Conservation (phyloP, 2,888 invertebrate genomes). For the Opisthograptis luteolata region DNA sequence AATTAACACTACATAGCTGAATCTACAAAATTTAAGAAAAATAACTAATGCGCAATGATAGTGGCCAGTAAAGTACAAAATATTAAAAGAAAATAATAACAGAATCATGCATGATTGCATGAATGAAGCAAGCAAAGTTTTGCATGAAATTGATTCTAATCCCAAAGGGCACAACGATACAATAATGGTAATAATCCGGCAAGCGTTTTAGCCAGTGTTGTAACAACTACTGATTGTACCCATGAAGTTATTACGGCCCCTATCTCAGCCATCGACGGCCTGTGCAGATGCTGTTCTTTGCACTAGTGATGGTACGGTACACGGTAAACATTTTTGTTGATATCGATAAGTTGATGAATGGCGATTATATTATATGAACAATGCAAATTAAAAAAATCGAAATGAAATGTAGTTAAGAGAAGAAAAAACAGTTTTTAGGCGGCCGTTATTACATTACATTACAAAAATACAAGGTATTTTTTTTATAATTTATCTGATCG, state of each 20-base stretch:
- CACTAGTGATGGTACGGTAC: slow-evolving; percentile 23
- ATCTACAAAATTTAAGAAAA: no score
- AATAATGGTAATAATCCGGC: slow-evolving; percentile 5
- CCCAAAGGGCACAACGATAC: slow-evolving; percentile 1
- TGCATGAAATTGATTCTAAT: slow-evolving; percentile 2
- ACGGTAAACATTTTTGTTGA: background rate
- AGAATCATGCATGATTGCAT: no score
- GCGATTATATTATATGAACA: background rate
- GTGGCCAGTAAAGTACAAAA: no score
- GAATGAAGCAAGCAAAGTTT: background rate
- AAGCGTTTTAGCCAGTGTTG: slow-evolving; percentile 16
- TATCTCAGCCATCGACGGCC: slow-evolving; percentile 52
- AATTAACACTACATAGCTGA: no score
- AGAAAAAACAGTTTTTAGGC: no score
- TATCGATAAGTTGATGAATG: background rate
- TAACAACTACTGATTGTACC: slow-evolving; percentile 49
- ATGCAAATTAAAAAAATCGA: no score
- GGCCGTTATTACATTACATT: no score
- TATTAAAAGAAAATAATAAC: no score
- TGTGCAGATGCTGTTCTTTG: slow-evolving; percentile 19
- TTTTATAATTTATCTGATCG: no score
- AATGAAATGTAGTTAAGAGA: no score
- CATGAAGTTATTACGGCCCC: slow-evolving; percentile 55
- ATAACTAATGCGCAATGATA: no score
- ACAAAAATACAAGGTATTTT: no score